Conservation (phyloP, 64 coral and sea anemone genomes). For the Astreopora myriophthalma region DNA sequence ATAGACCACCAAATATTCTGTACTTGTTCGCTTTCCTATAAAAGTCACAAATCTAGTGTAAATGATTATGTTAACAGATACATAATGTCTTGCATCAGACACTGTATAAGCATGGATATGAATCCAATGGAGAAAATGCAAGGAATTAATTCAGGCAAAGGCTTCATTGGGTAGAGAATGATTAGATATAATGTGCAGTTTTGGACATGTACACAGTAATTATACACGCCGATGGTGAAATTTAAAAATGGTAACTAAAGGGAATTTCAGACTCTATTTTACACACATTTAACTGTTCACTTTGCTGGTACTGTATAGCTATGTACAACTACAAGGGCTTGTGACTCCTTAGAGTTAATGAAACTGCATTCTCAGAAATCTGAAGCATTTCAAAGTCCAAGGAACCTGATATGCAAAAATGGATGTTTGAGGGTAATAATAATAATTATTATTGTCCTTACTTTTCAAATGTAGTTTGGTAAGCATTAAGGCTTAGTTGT, state of each 20-base stretch:
- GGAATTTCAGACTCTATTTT: not conserved
- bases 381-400: not conserved
- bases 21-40: slow-evolving; percentile 20
- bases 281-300: not conserved
- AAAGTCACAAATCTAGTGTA: not conserved
- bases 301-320: slow-evolving; percentile 19
- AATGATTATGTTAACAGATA: not conserved
- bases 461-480: not conserved
- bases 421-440: slow-evolving; percentile 27
- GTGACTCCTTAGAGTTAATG: slow-evolving; percentile 27
- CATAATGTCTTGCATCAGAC: not conserved
- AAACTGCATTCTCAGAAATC: slow-evolving; percentile 15
- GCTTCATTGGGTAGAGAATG: not conserved
- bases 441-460: slow-evolving; percentile 4
- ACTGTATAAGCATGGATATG: not conserved
- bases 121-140: not conserved
- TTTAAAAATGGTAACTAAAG: not conserved
- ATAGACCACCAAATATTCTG: slow-evolving; percentile 53
- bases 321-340: slow-evolving; percentile 1
- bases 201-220: not conserved
- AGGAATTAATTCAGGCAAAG: not conserved
- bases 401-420: not conserved
- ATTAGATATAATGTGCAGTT: not conserved
- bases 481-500: not conserved
- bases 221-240: not conserved